Evolutionary conservation across 1,140 invertebrate genomes (phyloP), one percentile per base, ranked within the genome.

Genomic region (Heliothis subflexa): DNA sequence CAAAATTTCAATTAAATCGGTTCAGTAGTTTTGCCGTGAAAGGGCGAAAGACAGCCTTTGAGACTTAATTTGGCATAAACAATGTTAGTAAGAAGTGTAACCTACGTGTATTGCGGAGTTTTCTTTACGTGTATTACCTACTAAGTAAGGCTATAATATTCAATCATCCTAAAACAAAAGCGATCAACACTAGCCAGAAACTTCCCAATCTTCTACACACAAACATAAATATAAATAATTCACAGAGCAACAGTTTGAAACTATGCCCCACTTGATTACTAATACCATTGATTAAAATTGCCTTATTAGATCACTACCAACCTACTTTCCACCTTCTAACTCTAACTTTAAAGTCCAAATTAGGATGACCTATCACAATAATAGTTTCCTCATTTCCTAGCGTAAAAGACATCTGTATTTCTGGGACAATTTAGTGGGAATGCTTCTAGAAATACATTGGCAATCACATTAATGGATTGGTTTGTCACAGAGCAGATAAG

Each of bases 381-480:
- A 21, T 25, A 59, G 57, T 61, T 61, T 28, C 25, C 12, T 33
- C 18, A 61, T 61, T 61, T 33, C 25, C 25, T 61, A 61, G 25
- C 0, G 12, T 14, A 33, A 25, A 13, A 61, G 25, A 61, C 21
- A 33, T 33, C 25, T 61, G 57, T 61, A 55, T 55, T 18, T 55
- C 18, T 55, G 54, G 54, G 54, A 55, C 54, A 21, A 40, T 40
- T 40, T 40, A 40, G 33, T 40, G 33, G 33, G 33, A 40, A 40
- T 40, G 33, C 33, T 40, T 40, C 33, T 40, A 21, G 25, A 28
- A 61, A 61, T 61, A 61, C 25, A 61, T 33, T 61, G 25, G 57
- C 57, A 61, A 61, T 61, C 25, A 61, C 57, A 61, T 61, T 33
- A 61, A 61, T 61, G 57, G 57, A 61, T 33, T 14, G 25, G 25